Evolutionary conservation across 2,888 invertebrate species (phyloP), one percentile per base, ranked within the genome.

Genomic region (Macrophya alboannulata): DNA sequence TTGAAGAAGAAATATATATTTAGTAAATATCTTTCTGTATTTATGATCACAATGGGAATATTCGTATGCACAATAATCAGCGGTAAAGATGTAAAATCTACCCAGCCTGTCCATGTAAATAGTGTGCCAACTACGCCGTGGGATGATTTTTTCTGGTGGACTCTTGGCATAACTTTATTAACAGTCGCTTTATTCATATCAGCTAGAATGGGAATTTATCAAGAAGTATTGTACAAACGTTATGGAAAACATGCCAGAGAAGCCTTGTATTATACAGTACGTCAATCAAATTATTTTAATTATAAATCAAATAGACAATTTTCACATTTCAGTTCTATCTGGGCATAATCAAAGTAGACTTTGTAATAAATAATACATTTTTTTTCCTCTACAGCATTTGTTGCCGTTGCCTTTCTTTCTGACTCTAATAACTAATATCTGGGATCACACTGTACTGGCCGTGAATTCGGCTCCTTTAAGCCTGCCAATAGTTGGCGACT

Each of bases 191-290:
- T 99, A 84, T 97, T 99, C 89, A 95, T 99, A 85, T 99, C 99
- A 0, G 99, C 99, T 0, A 95, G 98, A 89, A 98, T 99, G 98
- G 99, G 99, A 1, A 97, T 98, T 86, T 98, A 97, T 94, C 99
- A 99, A 93, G 99, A 99, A 94, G 96, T 96, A 0, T 93, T 99
- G 4, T 98, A 98, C 92, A 94, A 95, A 45, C 95, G 96, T 86
- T 96, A 97, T 93, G 99, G 99, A 77, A 99, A 99, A 93, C 97
- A 98, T 94, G 98, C 99, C 0, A 95, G 96, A 92, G 98, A 98
- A 94, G 97, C 98, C 1, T 93, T 98, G 0, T 98, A 96, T 94
- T 98, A 97, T 91, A 97, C 98, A 85, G 96, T 96, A 94, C 94
- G 93, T 91, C 79, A 0, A 81, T 79, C 10, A 12, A 84, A 12